Base-by-base conservation (phyloP, 2,888 invertebrate genomes). In the Mimumesa dahlbomi region DNA sequence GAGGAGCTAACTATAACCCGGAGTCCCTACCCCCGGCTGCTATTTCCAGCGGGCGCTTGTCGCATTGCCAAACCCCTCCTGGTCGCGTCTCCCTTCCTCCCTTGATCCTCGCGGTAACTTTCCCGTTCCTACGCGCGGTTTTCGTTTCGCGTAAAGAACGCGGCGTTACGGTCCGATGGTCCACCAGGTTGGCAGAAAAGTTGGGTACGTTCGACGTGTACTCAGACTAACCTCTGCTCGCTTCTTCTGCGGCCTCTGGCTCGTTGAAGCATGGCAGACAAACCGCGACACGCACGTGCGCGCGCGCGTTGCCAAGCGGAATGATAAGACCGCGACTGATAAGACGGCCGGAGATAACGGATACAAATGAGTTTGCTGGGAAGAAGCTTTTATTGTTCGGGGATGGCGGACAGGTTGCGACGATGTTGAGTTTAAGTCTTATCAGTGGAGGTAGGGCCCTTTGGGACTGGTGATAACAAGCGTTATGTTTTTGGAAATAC, bases 1-100 rank as follows among this genome's bases (percentile, higher is more conserved):
- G 82, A 84, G 82, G 71, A 76, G 81, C 83, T 84, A 84, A 83
- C 84, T 84, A 83, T 84, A 84, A 83, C 78, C 67, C 58, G 53
- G 56, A 82, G 80, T 79, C 83, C 74, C 79, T 78, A 76, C 80
- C 79, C 75, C 70, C 71, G 54, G 69, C 49, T 25, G 80, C 75
- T 84, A 84, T 84, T 84, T 83, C 70, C 71, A 75, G 83, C 36
- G 34, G 38, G 50, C 53, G 73, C 70, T 83, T 82, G 84, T 84
- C 84, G 81, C 81, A 68, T 58, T 79, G 82, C 83, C 84, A 79
- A 84, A 79, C 59, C 68, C 50, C 45, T 50, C n/a, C n/a, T n/a
- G n/a, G n/a, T n/a, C n/a, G n/a, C n/a, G n/a, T n/a, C n/a, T n/a
- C 45, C 50, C 40, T 36, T 36, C 22, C 13, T 59, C 63, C 46